Evolutionary conservation across 2,888 invertebrate genomes (phyloP), one percentile per base, ranked within the genome.

Genomic region (Notocelia uddmanniana): DNA sequence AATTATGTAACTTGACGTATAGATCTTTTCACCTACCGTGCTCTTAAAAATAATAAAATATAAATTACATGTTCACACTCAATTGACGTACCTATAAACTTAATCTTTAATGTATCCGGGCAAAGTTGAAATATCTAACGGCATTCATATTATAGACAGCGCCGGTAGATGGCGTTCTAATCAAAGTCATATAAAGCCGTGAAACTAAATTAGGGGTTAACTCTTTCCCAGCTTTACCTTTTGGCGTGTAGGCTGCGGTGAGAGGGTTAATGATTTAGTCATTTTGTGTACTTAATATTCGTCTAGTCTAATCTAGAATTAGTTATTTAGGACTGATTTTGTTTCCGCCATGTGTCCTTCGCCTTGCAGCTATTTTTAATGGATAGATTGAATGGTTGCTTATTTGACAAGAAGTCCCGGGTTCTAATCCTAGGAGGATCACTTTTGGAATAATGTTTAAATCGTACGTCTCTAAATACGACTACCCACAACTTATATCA

Each of bases 291-390:
- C 64, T 69, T 69, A 66, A 66, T 60, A 54, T 59, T 68, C 21
- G 62, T 72, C 72, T 72, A 72, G 72, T 72, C 72, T 72, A 68
- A 72, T 54, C 26, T 67, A 67, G 26, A 19, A 10, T 67, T 31
- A 67, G 19, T 62, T 62, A 57, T 57, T 18, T 54, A 71, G 71
- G 45, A 71, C 59, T 60, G 66, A 71, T 57, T 58, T 41, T 34
- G 5, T 19, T 26, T 13, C 19, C 52, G 50, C 31, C 62, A 52
- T 52, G n/a, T 18, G 21, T 55, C 26, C n/a, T 41, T 50, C 2
- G 21, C 23, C 23, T 3, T 21, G 19, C 50, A 34, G 23, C 58
- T 58, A 19, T 58, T 23, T 13, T 58, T 58, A 19, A 13, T 34
- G 2, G 11, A 34, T 57, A 18, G 18, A 8, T 8, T 31, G 26